These are phyloP conservation scores for Bos indicus DNA, from an alignment of 2,113 vertebrate species.

Conservation along the genomic window DNA sequence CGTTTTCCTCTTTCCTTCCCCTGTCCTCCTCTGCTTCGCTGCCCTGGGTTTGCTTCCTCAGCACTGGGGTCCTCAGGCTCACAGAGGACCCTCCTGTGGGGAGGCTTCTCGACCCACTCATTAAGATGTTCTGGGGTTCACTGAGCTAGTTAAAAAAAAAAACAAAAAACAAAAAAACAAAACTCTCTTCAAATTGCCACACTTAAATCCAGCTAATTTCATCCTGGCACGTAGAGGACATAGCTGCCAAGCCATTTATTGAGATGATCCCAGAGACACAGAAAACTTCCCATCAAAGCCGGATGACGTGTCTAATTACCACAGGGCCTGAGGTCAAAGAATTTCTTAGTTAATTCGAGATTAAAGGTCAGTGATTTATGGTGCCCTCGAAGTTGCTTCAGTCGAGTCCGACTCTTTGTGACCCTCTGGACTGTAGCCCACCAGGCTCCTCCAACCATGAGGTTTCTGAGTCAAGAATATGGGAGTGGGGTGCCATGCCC, in stretches of 20 bases:
- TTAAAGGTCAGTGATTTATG: background rate
- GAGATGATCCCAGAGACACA: background rate
- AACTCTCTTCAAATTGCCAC: background rate
- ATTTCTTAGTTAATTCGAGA: background rate
- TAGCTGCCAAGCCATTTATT: background rate
- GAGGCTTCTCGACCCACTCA: accelerated
- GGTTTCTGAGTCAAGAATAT: background rate
- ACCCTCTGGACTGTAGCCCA: background rate
- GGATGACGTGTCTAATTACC: background rate
- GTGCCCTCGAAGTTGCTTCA: background rate
- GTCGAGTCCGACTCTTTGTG: background rate
- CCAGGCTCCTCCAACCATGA: background rate
- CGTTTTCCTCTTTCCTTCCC: background rate
- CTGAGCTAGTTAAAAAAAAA: background rate
- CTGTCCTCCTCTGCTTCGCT: background rate
- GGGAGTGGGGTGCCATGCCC: background rate
- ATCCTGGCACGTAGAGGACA: background rate
- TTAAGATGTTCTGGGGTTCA: background rate
- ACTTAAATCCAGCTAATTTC: background rate
- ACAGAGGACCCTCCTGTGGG: background rate
- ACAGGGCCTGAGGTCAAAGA: background rate
- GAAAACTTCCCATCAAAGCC: background rate
- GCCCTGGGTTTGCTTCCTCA: background rate
- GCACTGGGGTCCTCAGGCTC: background rate
- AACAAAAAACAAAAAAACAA: background rate